A percentile compares a stretch with the other conserved stretches of the same genome.
phyloP scores from a whole-genome alignment of 2,888 invertebrate species.

The Lasius platythorax region DNA sequence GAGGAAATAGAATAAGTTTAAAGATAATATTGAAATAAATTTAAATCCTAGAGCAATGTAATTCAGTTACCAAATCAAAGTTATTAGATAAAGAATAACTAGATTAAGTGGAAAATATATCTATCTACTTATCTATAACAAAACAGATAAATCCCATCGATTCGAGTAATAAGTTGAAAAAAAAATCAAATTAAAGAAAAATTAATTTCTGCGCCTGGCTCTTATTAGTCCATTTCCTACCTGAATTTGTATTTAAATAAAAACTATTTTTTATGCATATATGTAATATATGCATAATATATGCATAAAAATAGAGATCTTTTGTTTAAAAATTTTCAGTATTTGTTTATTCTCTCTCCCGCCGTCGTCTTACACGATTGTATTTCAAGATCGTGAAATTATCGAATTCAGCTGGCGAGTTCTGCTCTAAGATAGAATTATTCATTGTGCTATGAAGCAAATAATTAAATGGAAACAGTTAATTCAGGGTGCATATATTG shows the following conservation, averaged over 20 bases:
- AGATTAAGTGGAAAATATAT: too few species aligned
- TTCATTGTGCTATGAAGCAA: background rate
- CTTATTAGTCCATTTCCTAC: too few species aligned
- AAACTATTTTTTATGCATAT: background rate
- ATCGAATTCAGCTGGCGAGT: background rate
- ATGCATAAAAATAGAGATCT: too few species aligned
- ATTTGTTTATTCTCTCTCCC: background rate
- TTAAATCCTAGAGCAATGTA: too few species aligned
- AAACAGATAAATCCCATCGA: background rate
- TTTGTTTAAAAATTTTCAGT: background rate
- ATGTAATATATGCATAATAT: too few species aligned
- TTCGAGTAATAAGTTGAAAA: background rate
- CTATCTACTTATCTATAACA: too few species aligned
- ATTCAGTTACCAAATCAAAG: too few species aligned
- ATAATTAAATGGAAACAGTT: slow-evolving; percentile 1
- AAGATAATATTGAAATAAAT: background rate
- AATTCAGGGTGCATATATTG: background rate
- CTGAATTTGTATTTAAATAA: too few species aligned
- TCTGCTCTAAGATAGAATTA: slow-evolving; percentile 13
- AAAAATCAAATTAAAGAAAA: background rate
- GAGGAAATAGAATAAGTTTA: background rate
- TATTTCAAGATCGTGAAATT: background rate
- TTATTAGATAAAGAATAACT: too few species aligned
- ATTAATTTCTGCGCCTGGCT: background rate
- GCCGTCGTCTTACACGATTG: too few species aligned